Percentiles rank a stretch among this genome's conserved stretches.
These are phyloP conservation scores for Silurus meridionalis DNA, from an alignment of 2,113 vertebrate genomes.

Conservation along the genomic window DNA sequence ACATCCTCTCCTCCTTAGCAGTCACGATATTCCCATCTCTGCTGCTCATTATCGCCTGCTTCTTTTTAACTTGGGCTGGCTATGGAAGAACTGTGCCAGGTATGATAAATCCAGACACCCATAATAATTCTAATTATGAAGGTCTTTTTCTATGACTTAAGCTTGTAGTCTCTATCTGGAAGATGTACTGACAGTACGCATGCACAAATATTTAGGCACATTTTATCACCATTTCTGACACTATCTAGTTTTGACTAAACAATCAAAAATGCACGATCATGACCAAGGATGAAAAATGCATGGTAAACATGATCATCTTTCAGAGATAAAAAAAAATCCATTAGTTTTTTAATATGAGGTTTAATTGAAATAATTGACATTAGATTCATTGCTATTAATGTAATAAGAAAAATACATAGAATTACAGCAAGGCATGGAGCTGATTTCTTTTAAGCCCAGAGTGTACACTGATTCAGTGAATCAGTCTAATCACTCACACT, in stretches of 20 bases:
- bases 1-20: conserved; percentile 69
- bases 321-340: neutral
- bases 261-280: neutral
- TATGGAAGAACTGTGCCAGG: conserved; percentile 54
- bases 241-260: neutral
- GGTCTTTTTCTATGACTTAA: neutral
- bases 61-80: conserved; percentile 47
- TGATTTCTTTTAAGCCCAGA: neutral
- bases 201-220: neutral
- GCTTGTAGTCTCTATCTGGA: neutral
- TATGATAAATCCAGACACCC: conserved; percentile 33
- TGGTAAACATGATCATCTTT: neutral
- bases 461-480: neutral
- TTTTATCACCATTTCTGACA: neutral
- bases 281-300: neutral
- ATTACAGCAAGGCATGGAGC: neutral
- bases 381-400: neutral
- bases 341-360: neutral
- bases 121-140: neutral
- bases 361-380: neutral
- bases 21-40: conserved; percentile 66
- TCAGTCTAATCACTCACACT: neutral
- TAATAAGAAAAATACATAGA: neutral
- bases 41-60: conserved; percentile 66
- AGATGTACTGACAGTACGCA: neutral